Evolutionary conservation across 2,797 vertebrate genomes (phyloP).

Genomic region (Microchirus variegatus): DNA sequence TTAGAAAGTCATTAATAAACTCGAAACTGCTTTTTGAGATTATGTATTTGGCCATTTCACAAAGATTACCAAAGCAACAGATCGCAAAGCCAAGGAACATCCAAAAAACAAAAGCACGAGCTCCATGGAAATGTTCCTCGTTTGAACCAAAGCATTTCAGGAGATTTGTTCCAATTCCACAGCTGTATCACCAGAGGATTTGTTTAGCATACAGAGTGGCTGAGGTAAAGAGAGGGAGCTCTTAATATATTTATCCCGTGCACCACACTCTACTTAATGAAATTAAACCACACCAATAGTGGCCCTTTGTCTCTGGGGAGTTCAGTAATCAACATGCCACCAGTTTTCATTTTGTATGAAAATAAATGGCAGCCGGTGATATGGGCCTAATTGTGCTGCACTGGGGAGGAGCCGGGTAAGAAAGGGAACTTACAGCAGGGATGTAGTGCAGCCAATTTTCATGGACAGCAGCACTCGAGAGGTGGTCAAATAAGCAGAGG

Average conservation of each 20-base stretch:
- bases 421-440: conserved; percentile 82
- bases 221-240: conserved; percentile 68
- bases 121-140: conserved; percentile 23
- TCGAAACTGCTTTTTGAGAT: too few species aligned
- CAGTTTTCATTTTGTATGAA: conserved; percentile 93
- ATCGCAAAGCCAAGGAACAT: conserved; percentile 20
- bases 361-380: conserved; percentile 94
- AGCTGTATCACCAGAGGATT: conserved; percentile 78
- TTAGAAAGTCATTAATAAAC: too few species aligned
- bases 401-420: conserved; percentile 82
- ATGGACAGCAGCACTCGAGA: conserved; percentile 87
- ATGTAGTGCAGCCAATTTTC: conserved; percentile 94
- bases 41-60: background rate
- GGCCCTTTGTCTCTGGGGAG: conserved; percentile 84
- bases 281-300: conserved; percentile 94
- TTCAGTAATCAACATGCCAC: conserved; percentile 90
- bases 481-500: conserved; percentile 90
- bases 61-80: background rate
- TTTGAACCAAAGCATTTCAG: conserved; percentile 29
- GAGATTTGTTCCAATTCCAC: conserved; percentile 37
- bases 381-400: conserved; percentile 91
- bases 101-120: background rate
- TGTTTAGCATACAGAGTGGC: conserved; percentile 90
- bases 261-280: conserved; percentile 94
- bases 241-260: conserved; percentile 91